Evolutionary conservation across 2,888 invertebrate genomes (phyloP), one percentile per base, ranked within the genome.

Genomic region (Ferrisia virgata): DNA sequence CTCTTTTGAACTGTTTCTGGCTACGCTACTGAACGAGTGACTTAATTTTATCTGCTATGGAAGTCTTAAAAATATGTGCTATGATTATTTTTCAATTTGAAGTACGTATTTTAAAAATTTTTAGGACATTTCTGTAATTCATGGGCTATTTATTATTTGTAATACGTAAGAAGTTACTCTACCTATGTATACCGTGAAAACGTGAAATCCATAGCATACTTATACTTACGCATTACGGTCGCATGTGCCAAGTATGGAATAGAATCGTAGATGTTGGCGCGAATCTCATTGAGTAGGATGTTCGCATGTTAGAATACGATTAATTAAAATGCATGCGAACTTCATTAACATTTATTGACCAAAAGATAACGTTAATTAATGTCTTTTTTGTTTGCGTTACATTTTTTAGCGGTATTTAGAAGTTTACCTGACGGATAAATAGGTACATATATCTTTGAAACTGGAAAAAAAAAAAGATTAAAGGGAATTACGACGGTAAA

Each of bases 281-380:
- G 69, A 28, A 33, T 69, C 69, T 69, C 28, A 33, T 69, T 31
- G 31, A 69, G 69, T 31, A 33, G 69, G 31, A n/a, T n/a, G 31
- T 31, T 69, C 69, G 69, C 69, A 31, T 69, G 69, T 69, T 31
- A 33, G 69, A 31, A 31, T 31, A n/a, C 69, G 69, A 69, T 69
- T 69, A 69, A 69, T 69, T 69, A 69, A 69, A 31, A 69, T 69
- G 69, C 69, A 69, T 31, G 69, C 28, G 31, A 69, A 69, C 69
- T 31, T 69, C 69, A 69, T 69, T 69, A 28, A 31, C 69, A 33
- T 69, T 31, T 69, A 69, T 69, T 31, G 69, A 69, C 69, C 31
- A 69, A 69, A 69, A 69, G 69, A 69, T 69, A 69, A 69, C 69
- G 69, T 69, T 69, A 69, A 69, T 69, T 69, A 69, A 69, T 69